Percentiles rank a stretch among this genome's conserved stretches.
Conservation (phyloP, 2,888 invertebrate species). For the Acronicta leporina region DNA sequence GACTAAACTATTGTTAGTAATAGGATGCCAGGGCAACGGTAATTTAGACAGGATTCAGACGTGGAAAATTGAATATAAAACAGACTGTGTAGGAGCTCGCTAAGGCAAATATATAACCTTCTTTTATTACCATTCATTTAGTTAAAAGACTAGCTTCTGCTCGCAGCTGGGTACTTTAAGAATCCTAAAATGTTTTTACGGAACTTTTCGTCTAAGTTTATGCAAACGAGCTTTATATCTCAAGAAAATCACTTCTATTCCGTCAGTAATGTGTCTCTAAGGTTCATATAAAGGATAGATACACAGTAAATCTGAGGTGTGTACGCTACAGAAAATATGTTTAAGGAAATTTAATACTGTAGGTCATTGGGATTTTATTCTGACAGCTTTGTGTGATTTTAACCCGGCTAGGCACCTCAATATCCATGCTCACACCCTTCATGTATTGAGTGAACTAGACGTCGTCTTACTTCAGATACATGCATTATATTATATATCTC, state of each 20-base stretch:
- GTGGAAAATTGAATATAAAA: slow-evolving; percentile 33
- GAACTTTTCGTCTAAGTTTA: slow-evolving; percentile 25
- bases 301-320: slow-evolving; percentile 41
- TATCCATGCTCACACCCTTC: slow-evolving; percentile 20
- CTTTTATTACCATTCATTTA: slow-evolving; percentile 42
- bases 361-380: slow-evolving; percentile 32
- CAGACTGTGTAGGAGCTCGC: slow-evolving; percentile 20
- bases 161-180: slow-evolving; percentile 10
- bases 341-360: slow-evolving; percentile 39
- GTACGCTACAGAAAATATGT: slow-evolving; percentile 30
- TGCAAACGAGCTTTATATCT: slow-evolving; percentile 22
- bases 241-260: slow-evolving; percentile 15
- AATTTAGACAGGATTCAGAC: slow-evolving; percentile 56
- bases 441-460: slow-evolving; percentile 6
- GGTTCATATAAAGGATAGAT: slow-evolving; percentile 30
- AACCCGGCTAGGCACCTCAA: slow-evolving; percentile 14
- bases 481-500: slow-evolving; percentile 2
- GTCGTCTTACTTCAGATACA: slow-evolving; percentile 1
- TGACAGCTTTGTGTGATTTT: slow-evolving; percentile 26
- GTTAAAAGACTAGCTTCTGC: slow-evolving; percentile 21
- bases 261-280: slow-evolving; percentile 19
- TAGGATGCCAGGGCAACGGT: slow-evolving; percentile 38
- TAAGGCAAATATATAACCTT: slow-evolving; percentile 35
- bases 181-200: slow-evolving; percentile 24
- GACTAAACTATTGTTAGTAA: slow-evolving; percentile 44